Percentiles rank a stretch among this genome's conserved stretches.
phyloP scores from a whole-genome alignment of 2,888 invertebrate species.

The Magallana nippona region DNA sequence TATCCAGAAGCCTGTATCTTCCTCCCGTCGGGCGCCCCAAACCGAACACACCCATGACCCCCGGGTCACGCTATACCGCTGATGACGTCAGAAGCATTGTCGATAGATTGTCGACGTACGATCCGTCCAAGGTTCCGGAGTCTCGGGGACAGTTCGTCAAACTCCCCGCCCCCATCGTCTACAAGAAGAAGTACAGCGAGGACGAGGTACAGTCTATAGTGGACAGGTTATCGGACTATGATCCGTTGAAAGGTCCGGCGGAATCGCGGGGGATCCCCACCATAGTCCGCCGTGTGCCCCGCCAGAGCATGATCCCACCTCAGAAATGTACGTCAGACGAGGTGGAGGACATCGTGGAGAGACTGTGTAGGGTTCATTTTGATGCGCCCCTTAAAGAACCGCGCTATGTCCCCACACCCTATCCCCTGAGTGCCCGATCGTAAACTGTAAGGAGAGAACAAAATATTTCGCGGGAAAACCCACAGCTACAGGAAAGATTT shows the following conservation, averaged over 20 bases:
- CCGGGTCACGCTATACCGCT: constrained; percentile 51
- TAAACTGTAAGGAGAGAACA: background rate
- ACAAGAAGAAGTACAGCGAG: constrained; percentile 64
- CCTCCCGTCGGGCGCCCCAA: constrained; percentile 50
- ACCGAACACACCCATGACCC: constrained; percentile 54
- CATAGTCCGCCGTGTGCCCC: constrained; percentile 57
- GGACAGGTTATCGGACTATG: constrained; percentile 60
- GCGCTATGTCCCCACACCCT: constrained; percentile 16
- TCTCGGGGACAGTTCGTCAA: constrained; percentile 61
- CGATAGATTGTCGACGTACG: constrained; percentile 56
- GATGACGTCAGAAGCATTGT: constrained; percentile 51
- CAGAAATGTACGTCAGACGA: constrained; percentile 64
- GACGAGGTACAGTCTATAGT: constrained; percentile 62
- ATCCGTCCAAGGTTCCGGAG: constrained; percentile 63
- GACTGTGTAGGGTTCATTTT: constrained; percentile 54
- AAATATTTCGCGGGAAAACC: background rate
- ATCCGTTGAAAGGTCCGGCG: constrained; percentile 56
- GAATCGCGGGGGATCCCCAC: constrained; percentile 60
- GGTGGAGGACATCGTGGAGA: constrained; percentile 67
- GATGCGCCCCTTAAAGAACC: constrained; percentile 2
- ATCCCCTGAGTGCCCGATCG: constrained; percentile 14
- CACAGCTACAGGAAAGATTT: background rate
- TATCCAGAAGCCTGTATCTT: constrained; percentile 36
- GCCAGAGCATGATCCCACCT: constrained; percentile 60
- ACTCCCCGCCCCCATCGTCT: constrained; percentile 61